Evolutionary conservation across 2,888 invertebrate species (phyloP).

Genomic region (Eucera pruinosa): DNA sequence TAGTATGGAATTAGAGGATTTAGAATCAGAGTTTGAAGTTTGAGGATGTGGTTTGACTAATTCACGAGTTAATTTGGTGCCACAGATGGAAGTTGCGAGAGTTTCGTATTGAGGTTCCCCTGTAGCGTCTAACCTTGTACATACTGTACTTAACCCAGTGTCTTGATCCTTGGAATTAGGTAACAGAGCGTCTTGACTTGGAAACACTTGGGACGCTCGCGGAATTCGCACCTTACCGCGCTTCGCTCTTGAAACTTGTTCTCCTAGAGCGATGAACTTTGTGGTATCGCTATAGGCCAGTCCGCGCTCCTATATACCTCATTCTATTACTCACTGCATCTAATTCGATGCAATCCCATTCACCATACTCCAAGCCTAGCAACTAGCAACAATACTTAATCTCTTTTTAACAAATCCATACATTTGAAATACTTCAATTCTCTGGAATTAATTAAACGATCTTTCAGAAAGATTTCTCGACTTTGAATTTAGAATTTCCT

Average conservation of each 20-base stretch:
- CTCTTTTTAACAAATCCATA: not conserved
- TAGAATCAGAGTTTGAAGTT: too few relatives aligned
- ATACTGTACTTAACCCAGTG: constrained; percentile 32
- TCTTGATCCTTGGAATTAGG: constrained; percentile 49
- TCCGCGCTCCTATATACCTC: constrained; percentile 46
- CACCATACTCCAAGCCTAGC: constrained; percentile 14
- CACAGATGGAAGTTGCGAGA: not conserved
- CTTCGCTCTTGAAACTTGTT: constrained; percentile 71
- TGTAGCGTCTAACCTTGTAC: constrained; percentile 2
- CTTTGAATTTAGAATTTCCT: too few relatives aligned
- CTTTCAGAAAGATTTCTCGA: too few relatives aligned
- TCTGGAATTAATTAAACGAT: not conserved
- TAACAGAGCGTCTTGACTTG: constrained; percentile 51
- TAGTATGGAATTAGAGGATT: too few relatives aligned
- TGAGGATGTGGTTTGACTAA: too few relatives aligned
- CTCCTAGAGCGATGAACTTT: constrained; percentile 73
- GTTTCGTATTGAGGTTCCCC: not conserved
- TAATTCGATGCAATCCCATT: constrained; percentile 53
- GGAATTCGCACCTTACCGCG: constrained; percentile 70
- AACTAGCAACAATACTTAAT: not conserved
- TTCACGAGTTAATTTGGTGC: not conserved
- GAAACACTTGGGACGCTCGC: constrained; percentile 56
- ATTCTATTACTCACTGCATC: constrained; percentile 65
- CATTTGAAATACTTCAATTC: not conserved
- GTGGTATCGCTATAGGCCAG: constrained; percentile 67